Conservation (phyloP, 2,888 invertebrate species). For the Ophion ventricosus region DNA sequence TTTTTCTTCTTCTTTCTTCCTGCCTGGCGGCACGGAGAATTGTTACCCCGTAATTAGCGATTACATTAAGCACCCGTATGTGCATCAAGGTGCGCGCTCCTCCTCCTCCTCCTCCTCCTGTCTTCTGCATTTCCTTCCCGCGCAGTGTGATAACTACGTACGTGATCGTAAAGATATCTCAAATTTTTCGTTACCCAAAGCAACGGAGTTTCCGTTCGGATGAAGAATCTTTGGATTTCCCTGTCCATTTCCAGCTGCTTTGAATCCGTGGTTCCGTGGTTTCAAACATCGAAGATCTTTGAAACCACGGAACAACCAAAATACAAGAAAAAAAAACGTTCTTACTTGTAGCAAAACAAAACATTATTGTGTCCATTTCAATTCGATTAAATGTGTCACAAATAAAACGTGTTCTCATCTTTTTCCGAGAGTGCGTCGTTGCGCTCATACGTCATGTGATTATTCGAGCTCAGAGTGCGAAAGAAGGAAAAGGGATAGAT, state of each 20-base stretch:
- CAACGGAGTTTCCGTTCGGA: neutral
- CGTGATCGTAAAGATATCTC: conserved; percentile 30
- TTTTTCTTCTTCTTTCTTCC: conserved; percentile 42
- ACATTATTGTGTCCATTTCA: no score
- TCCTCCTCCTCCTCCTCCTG: conserved; percentile 30
- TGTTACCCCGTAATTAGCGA: conserved; percentile 72
- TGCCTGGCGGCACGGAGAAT: conserved; percentile 64
- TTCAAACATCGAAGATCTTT: no score
- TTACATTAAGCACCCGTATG: conserved; percentile 65
- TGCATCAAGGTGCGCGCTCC: conserved; percentile 47
- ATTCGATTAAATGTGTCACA: no score
- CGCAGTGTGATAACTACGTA: conserved; percentile 33
- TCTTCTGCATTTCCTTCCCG: conserved; percentile 48
- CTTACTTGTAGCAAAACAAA: no score
- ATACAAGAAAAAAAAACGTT: no score
- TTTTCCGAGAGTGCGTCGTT: conserved; percentile 33
- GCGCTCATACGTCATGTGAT: neutral
- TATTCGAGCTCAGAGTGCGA: conserved; percentile 40
- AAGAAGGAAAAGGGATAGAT: conserved; percentile 40
- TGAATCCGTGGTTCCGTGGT: no score
- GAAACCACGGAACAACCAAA: no score
- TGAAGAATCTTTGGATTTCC: no score
- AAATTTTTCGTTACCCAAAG: neutral
- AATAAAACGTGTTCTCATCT: conserved; percentile 7
- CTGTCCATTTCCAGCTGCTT: no score